These are phyloP conservation scores for Lutjanus argentimaculatus DNA, from an alignment of 2,797 vertebrate genomes.

Conservation along the genomic window DNA sequence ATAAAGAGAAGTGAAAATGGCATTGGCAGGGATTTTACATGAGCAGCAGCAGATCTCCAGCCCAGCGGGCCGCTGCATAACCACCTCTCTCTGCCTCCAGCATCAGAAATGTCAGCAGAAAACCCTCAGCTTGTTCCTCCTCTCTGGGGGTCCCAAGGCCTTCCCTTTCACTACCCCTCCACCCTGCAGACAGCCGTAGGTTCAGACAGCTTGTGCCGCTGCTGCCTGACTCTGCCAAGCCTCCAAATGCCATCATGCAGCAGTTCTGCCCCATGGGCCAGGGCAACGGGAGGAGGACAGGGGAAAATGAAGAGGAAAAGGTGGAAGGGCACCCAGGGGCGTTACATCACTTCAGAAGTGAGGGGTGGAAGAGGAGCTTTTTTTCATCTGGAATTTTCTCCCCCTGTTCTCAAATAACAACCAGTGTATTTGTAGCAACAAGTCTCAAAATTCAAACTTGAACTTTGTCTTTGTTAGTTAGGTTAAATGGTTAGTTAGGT, in stretches of 20 bases:
- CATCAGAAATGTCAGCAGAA: conserved; percentile 76
- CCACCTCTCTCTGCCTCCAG: conserved; percentile 39
- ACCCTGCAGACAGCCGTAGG: conserved; percentile 56
- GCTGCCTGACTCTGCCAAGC: conserved; percentile 39
- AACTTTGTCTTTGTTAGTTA: too few relatives aligned
- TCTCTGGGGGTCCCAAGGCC: conserved; percentile 62
- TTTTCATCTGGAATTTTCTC: neutral
- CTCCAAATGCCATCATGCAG: conserved; percentile 57
- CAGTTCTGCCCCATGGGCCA: conserved; percentile 64
- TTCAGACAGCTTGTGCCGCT: conserved; percentile 59
- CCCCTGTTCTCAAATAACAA: neutral
- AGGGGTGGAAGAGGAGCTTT: neutral
- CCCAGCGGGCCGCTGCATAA: conserved; percentile 20
- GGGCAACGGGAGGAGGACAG: conserved; percentile 19
- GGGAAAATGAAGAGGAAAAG: conserved; percentile 32
- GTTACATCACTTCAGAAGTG: neutral
- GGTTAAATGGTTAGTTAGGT: too few relatives aligned
- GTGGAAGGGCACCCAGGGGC: conserved; percentile 21
- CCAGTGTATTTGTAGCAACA: too few relatives aligned
- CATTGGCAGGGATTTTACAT: neutral
- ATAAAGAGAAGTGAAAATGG: conserved; percentile 29
- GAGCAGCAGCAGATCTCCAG: conserved; percentile 21
- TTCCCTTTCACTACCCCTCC: conserved; percentile 23
- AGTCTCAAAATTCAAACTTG: too few relatives aligned
- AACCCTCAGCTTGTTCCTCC: conserved; percentile 63